phyloP scores from a whole-genome alignment of 1,140 invertebrate species.

The Ceratosolen fusciceps region DNA sequence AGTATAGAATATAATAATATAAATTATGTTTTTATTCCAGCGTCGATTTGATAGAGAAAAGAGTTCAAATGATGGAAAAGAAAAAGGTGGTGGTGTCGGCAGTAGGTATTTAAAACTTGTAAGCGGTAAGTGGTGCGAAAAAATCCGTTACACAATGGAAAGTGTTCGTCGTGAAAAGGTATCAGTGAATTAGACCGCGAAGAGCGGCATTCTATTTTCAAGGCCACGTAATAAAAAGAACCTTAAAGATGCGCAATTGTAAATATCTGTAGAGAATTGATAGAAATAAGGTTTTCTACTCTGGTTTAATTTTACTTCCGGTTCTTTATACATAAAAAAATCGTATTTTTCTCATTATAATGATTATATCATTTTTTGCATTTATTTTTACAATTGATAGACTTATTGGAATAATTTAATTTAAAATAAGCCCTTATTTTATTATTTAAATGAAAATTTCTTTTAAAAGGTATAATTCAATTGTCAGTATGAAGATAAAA shows the following conservation, averaged over 20 bases:
- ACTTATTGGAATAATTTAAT: no score
- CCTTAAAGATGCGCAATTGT: neutral
- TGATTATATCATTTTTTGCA: no score
- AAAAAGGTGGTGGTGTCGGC: neutral
- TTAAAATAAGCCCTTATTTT: no score
- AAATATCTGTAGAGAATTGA: neutral
- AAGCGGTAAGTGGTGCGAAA: constrained; percentile 29
- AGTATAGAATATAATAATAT: constrained; percentile 23
- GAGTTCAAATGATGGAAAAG: constrained; percentile 26
- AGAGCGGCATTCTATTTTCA: constrained; percentile 62
- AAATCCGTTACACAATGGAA: constrained; percentile 72
- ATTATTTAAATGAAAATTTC: no score
- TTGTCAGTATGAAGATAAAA: no score
- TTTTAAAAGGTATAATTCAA: no score
- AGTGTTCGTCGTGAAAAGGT: constrained; percentile 69
- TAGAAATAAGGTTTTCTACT: neutral
- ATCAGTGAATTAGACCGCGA: constrained; percentile 69
- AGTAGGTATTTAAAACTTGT: constrained; percentile 16
- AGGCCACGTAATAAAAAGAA: constrained; percentile 60
- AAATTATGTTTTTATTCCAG: neutral
- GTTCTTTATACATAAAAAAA: no score
- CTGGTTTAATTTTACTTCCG: no score
- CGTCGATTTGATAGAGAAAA: constrained; percentile 22
- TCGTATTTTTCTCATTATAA: no score
- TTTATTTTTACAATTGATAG: no score